Conservation (phyloP, 1,140 invertebrate species). For the Zaprionus inermis region DNA sequence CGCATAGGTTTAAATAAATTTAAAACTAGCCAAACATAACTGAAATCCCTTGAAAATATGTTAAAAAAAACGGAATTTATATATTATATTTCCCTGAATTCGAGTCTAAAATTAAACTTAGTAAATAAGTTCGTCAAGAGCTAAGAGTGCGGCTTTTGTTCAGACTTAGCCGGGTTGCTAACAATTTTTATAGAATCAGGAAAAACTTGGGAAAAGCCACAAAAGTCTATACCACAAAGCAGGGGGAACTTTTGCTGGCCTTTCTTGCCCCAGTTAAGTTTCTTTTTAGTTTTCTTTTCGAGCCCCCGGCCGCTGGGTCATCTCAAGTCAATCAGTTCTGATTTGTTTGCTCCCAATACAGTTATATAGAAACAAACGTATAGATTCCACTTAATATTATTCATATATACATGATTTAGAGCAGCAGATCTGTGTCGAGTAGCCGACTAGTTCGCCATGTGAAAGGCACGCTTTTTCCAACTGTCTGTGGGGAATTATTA, state of each 20-base stretch:
- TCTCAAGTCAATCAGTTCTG: not conserved
- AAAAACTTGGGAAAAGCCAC: not conserved
- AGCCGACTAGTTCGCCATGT: conserved; percentile 29
- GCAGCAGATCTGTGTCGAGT: not conserved
- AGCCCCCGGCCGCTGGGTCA: not conserved
- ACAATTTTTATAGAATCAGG: not conserved
- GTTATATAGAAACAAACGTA: not conserved
- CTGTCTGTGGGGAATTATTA: conserved; percentile 46
- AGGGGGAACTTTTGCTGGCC: not conserved
- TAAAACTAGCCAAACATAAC: too few relatives aligned
- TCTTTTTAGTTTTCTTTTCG: not conserved
- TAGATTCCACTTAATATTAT: not conserved
- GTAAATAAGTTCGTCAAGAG: not conserved
- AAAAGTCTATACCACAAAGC: conserved; percentile 1
- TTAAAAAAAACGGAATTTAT: too few relatives aligned
- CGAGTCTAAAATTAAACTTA: not conserved
- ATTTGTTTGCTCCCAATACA: conserved; percentile 7
- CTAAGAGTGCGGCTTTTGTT: not conserved
- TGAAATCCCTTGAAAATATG: too few relatives aligned
- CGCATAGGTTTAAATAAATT: too few relatives aligned
- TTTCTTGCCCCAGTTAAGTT: not conserved
- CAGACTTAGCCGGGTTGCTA: not conserved
- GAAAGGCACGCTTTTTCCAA: conserved; percentile 62
- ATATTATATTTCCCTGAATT: too few relatives aligned
- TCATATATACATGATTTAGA: not conserved